Conservation (phyloP, 1,140 invertebrate species). For the Trachymyrmex cornetzi region DNA sequence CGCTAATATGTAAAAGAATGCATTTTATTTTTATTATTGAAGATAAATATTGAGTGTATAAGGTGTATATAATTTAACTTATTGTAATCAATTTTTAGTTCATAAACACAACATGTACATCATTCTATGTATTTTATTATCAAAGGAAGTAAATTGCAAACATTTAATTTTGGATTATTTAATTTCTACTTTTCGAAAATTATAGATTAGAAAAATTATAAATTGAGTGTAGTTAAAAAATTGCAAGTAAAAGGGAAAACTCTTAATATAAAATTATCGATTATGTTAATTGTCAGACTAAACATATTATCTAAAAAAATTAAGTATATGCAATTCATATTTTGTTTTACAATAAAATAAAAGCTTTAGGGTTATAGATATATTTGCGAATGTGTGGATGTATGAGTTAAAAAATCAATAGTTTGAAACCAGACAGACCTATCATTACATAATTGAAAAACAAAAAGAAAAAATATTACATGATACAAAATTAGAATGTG, state of each 20-base stretch:
- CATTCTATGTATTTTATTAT: not conserved
- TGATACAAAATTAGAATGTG: constrained; percentile 16
- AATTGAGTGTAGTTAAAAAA: not conserved
- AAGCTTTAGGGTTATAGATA: not conserved
- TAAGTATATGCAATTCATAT: constrained; percentile 3
- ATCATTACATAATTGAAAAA: constrained; percentile 40
- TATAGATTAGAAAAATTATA: not conserved
- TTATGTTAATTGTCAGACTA: not conserved
- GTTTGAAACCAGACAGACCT: not conserved
- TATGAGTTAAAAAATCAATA: constrained; percentile 14
- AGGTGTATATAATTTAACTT: not conserved
- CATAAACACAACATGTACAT: not conserved
- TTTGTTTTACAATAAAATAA: constrained; percentile 14
- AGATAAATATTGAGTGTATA: not conserved
- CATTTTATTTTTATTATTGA: not conserved
- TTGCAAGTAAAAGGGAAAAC: not conserved
- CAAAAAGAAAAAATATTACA: constrained; percentile 27
- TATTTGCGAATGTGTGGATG: not conserved
- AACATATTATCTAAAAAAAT: constrained; percentile 7
- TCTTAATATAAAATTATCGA: not conserved
- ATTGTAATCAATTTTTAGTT: not conserved
- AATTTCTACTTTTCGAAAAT: not conserved
- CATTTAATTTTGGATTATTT: not conserved
- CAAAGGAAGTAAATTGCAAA: not conserved
- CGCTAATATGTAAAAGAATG: not conserved